Base-by-base conservation (phyloP, 92 coral and sea anemone species). In the Phenganax marumi region DNA sequence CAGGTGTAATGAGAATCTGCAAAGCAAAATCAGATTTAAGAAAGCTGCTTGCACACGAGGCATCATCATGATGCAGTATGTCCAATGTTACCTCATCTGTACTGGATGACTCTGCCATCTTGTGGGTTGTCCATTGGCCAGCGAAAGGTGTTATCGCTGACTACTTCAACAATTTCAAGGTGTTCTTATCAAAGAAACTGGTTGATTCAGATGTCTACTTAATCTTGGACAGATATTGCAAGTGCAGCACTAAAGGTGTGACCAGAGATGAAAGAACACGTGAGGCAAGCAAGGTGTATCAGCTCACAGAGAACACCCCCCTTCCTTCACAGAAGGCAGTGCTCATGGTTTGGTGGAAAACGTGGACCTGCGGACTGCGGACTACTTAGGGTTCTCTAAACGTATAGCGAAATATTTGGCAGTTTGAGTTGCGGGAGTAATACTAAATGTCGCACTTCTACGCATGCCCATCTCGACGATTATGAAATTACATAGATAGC, bases 41-140 rank as follows among this genome's bases (percentile, higher is more conserved):
- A 64, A 90, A 90, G 56, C 83, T 76, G n/a, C 85, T 90, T 43
- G 84, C 88, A 13, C 85, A 47, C 63, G 85, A 78, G 50, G 50
- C 87, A 7, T 77, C 89, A 5, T 54, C 84, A 14, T 62, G 85
- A 68, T 26, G 63, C 55, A 56, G 48, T 78, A 33, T 63, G 11
- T 77, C 84, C 12, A 61, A 39, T 66, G 83, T 52, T 6, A 62
- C 87, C 0, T 70, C 89, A 86, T 17, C 13, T 60, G 87, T 89
- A 5, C 85, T 88, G 54, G 88, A 90, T 77, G 91, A 91, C 39
- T 88, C 91, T 46, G 89, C 91, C 17, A 79, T 85, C 21, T 73
- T 88, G 80, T 90, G 89, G 91, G 86, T 88, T 11, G 61, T 81
- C 46, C 84, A 81, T 56, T 88, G 91, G 91, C 89, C 91, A n/a